Evolutionary conservation across 2,797 vertebrate species (phyloP).

Genomic region (Chaunax sp.): DNA sequence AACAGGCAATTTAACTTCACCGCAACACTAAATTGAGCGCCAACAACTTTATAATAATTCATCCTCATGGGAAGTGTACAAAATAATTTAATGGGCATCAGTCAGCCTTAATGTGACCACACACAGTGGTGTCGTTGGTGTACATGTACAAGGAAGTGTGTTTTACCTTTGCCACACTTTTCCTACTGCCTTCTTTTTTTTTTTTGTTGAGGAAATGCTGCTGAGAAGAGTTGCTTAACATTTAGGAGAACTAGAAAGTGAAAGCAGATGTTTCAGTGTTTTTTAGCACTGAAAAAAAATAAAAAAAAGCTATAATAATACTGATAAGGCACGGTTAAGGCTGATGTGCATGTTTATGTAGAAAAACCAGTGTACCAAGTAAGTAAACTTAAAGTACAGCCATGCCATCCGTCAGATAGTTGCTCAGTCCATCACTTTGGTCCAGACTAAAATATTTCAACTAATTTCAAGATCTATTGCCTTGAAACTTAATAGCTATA

Average conservation of each 20-base stretch:
- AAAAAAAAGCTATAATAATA: too few species aligned
- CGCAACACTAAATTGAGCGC: conserved; percentile 8
- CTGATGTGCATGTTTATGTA: too few species aligned
- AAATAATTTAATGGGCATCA: conserved; percentile 8
- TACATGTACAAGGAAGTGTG: not conserved
- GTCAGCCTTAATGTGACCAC: not conserved
- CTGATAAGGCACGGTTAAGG: too few species aligned
- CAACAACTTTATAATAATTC: conserved; percentile 9
- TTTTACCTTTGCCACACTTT: conserved; percentile 18
- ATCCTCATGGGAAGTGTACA: conserved; percentile 1
- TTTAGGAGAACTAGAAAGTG: not conserved
- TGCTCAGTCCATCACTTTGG: too few species aligned
- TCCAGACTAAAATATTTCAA: too few species aligned
- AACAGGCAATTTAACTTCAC: conserved; percentile 22
- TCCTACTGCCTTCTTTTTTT: conserved; percentile 12
- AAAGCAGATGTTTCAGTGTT: not conserved
- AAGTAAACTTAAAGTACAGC: too few species aligned
- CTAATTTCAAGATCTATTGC: too few species aligned
- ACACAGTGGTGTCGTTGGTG: not conserved
- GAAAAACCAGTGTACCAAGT: too few species aligned
- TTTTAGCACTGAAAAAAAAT: not conserved
- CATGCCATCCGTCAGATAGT: too few species aligned
- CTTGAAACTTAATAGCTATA: too few species aligned
- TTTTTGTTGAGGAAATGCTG: not conserved
- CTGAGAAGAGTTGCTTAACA: conserved; percentile 12